A percentile compares a stretch with the other conserved stretches of the same genome.
phyloP scores from a whole-genome alignment of 2,797 vertebrate species.

The Anabas testudineus region DNA sequence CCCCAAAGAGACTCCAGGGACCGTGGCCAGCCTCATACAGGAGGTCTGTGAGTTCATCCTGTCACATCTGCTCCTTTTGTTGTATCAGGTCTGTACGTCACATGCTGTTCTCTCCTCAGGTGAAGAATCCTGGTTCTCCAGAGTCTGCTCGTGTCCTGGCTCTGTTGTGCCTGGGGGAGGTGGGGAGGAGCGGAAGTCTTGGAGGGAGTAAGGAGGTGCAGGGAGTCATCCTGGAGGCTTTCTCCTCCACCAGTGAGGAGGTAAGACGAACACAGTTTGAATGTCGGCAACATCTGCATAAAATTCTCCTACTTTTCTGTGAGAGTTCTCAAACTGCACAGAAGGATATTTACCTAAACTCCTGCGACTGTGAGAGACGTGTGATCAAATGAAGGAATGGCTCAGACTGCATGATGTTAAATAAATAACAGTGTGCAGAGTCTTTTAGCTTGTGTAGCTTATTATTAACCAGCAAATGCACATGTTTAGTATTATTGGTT shows the following conservation, averaged over 20 bases:
- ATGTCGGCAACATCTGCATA: too few species aligned
- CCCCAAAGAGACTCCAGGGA: conserved; percentile 86
- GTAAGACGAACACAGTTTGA: conserved; percentile 25
- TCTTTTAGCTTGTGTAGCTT: too few species aligned
- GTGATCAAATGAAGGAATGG: too few species aligned
- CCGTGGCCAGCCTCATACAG: conserved; percentile 84
- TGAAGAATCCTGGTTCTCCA: conserved; percentile 83
- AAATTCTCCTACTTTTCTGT: too few species aligned
- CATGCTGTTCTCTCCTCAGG: conserved; percentile 51
- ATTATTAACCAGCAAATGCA: too few species aligned
- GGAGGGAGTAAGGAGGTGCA: conserved; percentile 90
- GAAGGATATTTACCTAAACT: too few species aligned
- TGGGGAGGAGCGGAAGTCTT: conserved; percentile 87
- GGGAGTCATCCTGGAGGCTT: conserved; percentile 89
- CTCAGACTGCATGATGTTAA: too few species aligned
- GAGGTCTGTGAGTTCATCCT: conserved; percentile 67
- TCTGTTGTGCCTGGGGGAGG: conserved; percentile 91
- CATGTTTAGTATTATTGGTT: too few species aligned
- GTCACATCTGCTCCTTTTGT: background rate
- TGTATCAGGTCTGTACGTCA: background rate
- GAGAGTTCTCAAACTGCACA: too few species aligned
- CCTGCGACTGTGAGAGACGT: too few species aligned
- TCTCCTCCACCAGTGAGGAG: conserved; percentile 90
- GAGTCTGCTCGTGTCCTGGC: conserved; percentile 88
- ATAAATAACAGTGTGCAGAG: too few species aligned